Percentiles rank a stretch among this genome's conserved stretches.
Evolutionary conservation across 2,113 vertebrate genomes (phyloP).

Genomic region (Antigone vipio): DNA sequence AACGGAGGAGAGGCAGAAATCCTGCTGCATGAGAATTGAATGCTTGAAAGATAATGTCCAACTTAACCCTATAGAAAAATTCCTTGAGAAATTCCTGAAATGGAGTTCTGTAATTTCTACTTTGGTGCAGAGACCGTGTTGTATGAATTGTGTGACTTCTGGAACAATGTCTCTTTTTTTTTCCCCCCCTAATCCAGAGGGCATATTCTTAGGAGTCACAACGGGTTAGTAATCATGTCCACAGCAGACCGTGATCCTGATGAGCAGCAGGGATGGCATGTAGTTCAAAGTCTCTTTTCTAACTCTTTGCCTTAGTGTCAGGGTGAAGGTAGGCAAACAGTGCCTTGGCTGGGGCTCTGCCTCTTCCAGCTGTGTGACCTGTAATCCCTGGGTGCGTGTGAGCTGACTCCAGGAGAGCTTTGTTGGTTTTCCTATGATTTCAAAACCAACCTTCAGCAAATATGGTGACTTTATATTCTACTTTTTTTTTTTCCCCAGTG

Average conservation of each 20-base stretch:
- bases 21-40: background rate
- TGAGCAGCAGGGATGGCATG: background rate
- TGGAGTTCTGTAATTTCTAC: background rate
- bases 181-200: background rate
- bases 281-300: constrained; percentile 30
- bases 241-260: background rate
- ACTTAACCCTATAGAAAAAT: background rate
- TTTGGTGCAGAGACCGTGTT: background rate
- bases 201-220: background rate
- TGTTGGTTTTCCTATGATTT: background rate
- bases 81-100: background rate
- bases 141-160: background rate
- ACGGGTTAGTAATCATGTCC: background rate
- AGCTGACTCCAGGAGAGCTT: background rate
- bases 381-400: background rate
- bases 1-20: background rate
- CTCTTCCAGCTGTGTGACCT: background rate
- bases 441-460: constrained; percentile 8
- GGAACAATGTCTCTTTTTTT: background rate
- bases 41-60: background rate
- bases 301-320: background rate
- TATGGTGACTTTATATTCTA: background rate
- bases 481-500: rapidly evolving
- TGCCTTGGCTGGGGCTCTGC: background rate
- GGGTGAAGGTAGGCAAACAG: background rate